Evolutionary conservation across 35 echinoderm and acorn worm genomes (phyloP), one percentile per base, ranked within the genome.

Genomic region (Amphiura filiformis): DNA sequence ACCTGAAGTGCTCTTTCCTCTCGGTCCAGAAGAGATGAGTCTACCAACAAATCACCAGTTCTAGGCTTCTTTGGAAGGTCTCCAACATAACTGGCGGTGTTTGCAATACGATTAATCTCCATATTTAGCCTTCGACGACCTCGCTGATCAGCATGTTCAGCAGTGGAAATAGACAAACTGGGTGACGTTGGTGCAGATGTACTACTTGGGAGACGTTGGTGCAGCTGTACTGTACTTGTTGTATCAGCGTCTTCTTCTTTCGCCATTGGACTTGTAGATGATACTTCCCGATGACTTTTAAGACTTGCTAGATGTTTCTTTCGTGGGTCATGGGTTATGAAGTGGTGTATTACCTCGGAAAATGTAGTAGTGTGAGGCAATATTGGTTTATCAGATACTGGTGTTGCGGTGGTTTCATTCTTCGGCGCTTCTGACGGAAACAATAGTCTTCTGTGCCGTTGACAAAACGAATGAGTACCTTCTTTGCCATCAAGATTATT

Each of bases 1-100:
- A 93, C 91, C 86, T 93, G 86, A 38, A 93, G 75, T 37, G 91
- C 91, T 38, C 91, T 57, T 84, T 93, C 91, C 44, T 93, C 86
- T 39, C 91, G 76, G 30, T 87, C 91, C 2, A 93, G 81, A 20
- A 44, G 38, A 3, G 75, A 56, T 32, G 91, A 77, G 26, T 93
- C 91, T 3, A 80, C 77, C 65, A 83, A 49, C 81, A 88, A 39
- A 78, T 93, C 86, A 15, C 70, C 91, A 35, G 32, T 34, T 34
- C 38, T 76, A 18, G 35, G 36, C 41, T 57, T 76, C 37, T 90
- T 90, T 1, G 35, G 37, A 22, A 76, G 32, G 32, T 77, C 88
- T 11, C 80, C 88, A 36, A 90, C 88, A 37, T 61, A 90, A 30
- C 88, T 78, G 37, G 80, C 42, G 30, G 88, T 78, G 75, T 90